Evolutionary conservation across 2,797 vertebrate genomes (phyloP).

Genomic region (Cryptoprocta ferox): DNA sequence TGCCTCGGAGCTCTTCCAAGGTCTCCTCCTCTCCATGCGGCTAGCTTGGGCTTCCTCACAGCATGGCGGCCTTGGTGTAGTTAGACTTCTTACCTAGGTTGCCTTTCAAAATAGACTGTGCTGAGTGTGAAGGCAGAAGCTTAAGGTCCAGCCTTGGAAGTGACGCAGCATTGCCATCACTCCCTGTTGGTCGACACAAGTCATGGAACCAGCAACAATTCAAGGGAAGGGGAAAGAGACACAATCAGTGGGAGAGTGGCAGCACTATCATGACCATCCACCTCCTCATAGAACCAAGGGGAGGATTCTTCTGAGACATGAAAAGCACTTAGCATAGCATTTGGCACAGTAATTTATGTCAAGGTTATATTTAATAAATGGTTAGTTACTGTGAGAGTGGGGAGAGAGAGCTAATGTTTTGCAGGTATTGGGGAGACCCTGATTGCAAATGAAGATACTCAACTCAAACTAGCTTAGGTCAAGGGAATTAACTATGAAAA

Average conservation of each 20-base stretch:
- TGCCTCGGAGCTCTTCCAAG: neutral
- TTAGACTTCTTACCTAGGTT: neutral
- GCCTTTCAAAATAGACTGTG: neutral
- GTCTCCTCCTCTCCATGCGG: neutral
- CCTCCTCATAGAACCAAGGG: neutral
- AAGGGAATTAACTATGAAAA: neutral
- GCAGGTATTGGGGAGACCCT: neutral
- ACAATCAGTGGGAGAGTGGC: neutral
- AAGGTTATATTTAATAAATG: neutral
- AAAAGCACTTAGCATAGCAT: neutral
- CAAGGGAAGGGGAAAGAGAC: neutral
- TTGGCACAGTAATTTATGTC: neutral
- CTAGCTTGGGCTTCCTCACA: neutral
- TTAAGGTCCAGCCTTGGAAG: neutral
- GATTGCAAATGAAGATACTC: neutral
- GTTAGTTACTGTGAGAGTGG: neutral
- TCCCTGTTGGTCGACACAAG: neutral
- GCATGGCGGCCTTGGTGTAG: neutral
- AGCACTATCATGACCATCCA: neutral
- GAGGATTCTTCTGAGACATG: neutral
- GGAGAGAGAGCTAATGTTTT: neutral
- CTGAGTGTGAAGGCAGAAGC: neutral
- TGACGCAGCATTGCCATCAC: neutral
- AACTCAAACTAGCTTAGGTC: neutral
- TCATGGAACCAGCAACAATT: slow-evolving; percentile 28